Percentiles rank a stretch among this genome's conserved stretches.
Conservation (phyloP, 2,888 invertebrate species). For the Tenthredo scrophulariae region DNA sequence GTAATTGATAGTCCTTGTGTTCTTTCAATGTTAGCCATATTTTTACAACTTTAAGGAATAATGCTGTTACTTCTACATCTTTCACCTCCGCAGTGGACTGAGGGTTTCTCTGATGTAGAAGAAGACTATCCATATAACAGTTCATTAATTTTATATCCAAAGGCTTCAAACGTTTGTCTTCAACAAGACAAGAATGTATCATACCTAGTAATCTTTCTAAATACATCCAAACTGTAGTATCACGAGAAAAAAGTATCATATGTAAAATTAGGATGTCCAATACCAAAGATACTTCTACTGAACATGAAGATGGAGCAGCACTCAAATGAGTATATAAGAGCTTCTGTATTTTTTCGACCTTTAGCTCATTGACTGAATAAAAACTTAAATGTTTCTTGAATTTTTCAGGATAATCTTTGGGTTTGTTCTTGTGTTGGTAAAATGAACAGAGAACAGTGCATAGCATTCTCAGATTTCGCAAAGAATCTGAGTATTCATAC, state of each 20-base stretch:
- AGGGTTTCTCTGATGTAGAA: neutral
- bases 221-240: constrained; percentile 58
- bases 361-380: neutral
- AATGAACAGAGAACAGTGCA: constrained; percentile 30
- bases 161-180: neutral
- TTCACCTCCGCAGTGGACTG: neutral
- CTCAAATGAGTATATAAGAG: neutral
- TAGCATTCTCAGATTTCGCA: neutral
- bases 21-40: constrained; percentile 62
- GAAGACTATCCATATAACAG: constrained; percentile 17
- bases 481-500: neutral
- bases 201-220: neutral
- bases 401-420: neutral
- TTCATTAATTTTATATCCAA: neutral
- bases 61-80: constrained; percentile 56
- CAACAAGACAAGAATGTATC: neutral
- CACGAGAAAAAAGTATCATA: constrained; percentile 60
- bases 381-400: neutral
- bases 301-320: neutral
- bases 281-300: neutral
- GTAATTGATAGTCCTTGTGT: constrained; percentile 63
- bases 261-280: constrained; percentile 66
- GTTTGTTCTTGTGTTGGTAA: neutral
- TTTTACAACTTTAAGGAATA: constrained; percentile 60
- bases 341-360: neutral